These are phyloP conservation scores for Catagonus wagneri DNA, from an alignment of 2,113 vertebrate genomes.

Conservation along the genomic window DNA sequence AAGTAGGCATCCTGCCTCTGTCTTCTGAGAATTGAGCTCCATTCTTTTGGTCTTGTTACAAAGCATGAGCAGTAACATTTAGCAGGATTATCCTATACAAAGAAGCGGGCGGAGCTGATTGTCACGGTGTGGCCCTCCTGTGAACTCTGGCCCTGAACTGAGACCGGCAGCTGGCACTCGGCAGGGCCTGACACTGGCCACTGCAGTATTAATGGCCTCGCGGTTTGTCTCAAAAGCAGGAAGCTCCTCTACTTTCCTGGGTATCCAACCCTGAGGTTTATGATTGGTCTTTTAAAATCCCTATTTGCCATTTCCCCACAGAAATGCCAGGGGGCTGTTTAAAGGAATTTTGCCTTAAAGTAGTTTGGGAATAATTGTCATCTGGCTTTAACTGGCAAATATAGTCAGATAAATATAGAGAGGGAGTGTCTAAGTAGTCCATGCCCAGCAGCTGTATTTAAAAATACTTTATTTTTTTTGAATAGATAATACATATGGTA, in stretches of 20 bases:
- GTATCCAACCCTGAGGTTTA: background rate
- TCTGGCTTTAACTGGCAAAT: conserved; percentile 45
- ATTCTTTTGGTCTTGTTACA: background rate
- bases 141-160: background rate
- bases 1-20: background rate
- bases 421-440: conserved; percentile 33
- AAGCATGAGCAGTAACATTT: background rate
- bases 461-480: conserved; percentile 80
- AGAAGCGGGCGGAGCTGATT: background rate
- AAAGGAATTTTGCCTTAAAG: conserved; percentile 31
- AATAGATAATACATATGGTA: conserved; percentile 64
- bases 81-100: background rate
- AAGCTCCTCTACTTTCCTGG: background rate
- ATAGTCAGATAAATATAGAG: background rate
- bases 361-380: conserved; percentile 21
- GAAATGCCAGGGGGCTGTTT: conserved; percentile 17
- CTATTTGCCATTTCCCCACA: background rate
- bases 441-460: conserved; percentile 63
- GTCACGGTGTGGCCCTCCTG: background rate
- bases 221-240: background rate
- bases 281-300: conserved; percentile 21
- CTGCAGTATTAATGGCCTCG: background rate
- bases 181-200: background rate
- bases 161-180: background rate
- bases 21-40: background rate